phyloP scores from a whole-genome alignment of 2,888 invertebrate species.

The Diarsia mendica region DNA sequence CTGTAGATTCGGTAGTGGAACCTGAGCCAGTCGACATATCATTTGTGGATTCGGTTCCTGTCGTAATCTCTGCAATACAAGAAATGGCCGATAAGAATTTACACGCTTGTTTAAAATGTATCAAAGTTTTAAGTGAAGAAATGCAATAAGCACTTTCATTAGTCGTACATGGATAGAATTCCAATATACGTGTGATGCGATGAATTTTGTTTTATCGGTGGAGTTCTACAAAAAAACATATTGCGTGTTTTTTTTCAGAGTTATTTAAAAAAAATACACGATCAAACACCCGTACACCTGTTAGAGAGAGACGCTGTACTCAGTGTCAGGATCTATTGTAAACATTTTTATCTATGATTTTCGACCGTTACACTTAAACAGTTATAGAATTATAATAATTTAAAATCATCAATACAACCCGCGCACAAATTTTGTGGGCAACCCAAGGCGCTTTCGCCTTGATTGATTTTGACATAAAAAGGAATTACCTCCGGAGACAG shows the following conservation, averaged over 20 bases:
- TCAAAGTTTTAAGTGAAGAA: background rate
- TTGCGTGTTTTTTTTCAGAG: background rate
- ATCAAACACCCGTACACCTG: no score
- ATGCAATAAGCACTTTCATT: constrained; percentile 1
- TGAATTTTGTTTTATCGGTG: background rate
- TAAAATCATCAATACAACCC: no score
- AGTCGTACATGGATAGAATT: background rate
- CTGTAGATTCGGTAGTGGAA: constrained; percentile 13
- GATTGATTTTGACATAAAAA: background rate
- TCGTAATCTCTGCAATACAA: constrained; percentile 28
- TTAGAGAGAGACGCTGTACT: no score
- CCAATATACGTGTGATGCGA: background rate
- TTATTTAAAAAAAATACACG: background rate
- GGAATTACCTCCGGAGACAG: constrained; percentile 31
- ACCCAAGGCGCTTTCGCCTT: background rate
- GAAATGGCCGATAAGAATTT: background rate
- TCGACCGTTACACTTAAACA: no score
- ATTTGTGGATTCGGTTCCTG: constrained; percentile 31
- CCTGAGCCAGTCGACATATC: constrained; percentile 29
- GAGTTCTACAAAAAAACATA: background rate
- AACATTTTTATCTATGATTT: no score
- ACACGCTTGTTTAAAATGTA: background rate
- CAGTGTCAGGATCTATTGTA: no score
- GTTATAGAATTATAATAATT: no score
- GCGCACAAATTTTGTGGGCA: no score